These are phyloP conservation scores for Tiliacea citrago DNA, from an alignment of 2,888 invertebrate genomes.

Conservation along the genomic window DNA sequence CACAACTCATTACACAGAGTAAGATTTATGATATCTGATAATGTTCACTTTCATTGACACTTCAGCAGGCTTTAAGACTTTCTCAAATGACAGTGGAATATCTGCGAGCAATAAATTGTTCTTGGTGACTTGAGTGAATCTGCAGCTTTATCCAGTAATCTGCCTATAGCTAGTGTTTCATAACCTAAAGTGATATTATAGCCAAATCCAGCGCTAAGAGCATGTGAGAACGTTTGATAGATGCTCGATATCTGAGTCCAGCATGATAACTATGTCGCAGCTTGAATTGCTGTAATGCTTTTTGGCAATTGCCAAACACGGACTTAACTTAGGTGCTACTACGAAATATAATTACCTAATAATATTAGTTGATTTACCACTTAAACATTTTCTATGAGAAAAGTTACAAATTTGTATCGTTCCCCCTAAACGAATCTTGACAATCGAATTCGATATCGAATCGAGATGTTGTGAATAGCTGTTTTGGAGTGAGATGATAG, in stretches of 20 bases:
- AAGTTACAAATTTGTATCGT: no score
- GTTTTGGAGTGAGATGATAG: not conserved
- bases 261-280: not conserved
- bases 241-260: not conserved
- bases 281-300: not conserved
- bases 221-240: no score
- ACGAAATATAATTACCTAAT: no score
- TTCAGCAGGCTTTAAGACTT: not conserved
- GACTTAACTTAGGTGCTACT: no score
- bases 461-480: no score
- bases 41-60: no score
- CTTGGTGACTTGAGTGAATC: not conserved
- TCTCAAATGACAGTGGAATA: not conserved
- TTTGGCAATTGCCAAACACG: not conserved
- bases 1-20: conserved; percentile 97
- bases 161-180: not conserved
- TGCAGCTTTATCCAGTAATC: not conserved
- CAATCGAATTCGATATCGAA: no score
- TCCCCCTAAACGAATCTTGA: no score
- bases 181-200: not conserved
- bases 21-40: conserved; percentile 71
- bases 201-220: not conserved
- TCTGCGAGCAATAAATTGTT: not conserved
- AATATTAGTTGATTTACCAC: no score
- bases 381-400: no score